Evolutionary conservation across 2,113 vertebrate genomes (phyloP).

Genomic region (Myrmecobius fasciatus): DNA sequence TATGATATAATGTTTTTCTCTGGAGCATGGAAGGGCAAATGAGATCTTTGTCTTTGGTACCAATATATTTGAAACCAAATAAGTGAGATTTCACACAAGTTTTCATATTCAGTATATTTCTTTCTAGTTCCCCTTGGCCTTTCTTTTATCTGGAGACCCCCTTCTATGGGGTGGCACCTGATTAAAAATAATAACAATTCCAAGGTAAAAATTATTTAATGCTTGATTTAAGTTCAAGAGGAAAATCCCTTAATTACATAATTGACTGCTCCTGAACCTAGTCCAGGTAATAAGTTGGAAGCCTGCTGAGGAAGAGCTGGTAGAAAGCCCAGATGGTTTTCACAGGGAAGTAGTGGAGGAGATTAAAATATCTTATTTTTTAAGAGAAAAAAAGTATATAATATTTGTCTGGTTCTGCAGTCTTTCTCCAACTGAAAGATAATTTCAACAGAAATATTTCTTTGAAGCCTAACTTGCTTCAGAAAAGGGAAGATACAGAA

Average conservation of each 20-base stretch:
- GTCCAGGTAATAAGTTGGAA: slow-evolving; percentile 19
- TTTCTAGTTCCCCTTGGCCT: slow-evolving; percentile 20
- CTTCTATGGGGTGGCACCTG: slow-evolving; percentile 13
- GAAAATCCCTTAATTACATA: slow-evolving; percentile 45
- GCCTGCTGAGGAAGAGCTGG: not conserved
- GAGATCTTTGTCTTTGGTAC: not conserved
- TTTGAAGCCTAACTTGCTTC: not conserved
- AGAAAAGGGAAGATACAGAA: not conserved
- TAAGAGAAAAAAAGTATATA: not conserved
- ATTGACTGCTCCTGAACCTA: slow-evolving; percentile 29
- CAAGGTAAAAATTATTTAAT: not conserved
- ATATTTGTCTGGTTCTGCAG: not conserved
- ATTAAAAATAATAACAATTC: not conserved
- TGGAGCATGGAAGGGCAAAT: not conserved
- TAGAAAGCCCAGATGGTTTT: not conserved
- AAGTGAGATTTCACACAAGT: not conserved
- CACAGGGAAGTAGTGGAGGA: not conserved
- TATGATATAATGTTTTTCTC: not conserved
- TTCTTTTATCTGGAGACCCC: slow-evolving; percentile 18
- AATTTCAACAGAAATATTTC: slow-evolving; percentile 9
- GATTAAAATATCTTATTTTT: not conserved
- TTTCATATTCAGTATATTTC: slow-evolving; percentile 33
- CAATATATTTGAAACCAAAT: not conserved
- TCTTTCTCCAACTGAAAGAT: not conserved
- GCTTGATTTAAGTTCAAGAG: slow-evolving; percentile 43